Base-by-base conservation (phyloP, 2,888 invertebrate species). In the Drosophila helvetica region DNA sequence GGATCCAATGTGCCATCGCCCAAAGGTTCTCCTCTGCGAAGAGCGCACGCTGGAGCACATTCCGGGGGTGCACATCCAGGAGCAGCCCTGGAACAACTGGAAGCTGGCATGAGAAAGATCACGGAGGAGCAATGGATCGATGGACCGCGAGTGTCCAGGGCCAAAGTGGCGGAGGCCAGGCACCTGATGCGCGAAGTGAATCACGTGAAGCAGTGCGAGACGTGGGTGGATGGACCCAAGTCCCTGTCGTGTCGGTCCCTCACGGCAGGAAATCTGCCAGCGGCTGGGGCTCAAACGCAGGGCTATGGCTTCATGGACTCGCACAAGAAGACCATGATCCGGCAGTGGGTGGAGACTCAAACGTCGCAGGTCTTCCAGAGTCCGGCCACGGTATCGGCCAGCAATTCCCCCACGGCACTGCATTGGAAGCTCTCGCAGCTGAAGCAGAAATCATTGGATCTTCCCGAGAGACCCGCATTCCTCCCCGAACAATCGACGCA, bases 51-150 rank as follows among this genome's bases (percentile, higher is more conserved):
- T 18, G 73, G 82, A 7, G 75, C 15, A 2, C 66, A 66, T 50
- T 85, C 81, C 18, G 73, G 82, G 4, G 73, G 82, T 5, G 75
- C 15, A 38, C 66, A 66, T 50, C 78, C 89, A 86, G 79, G 84
- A 1, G 74, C 67, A 1, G 89, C 87, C 0, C 62, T 78, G 5
- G 89, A 86, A 6, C 88, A 88, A 53, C 60, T 84, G 33, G 90
- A 89, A 75, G 92, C 93, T 0, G 92, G 92, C 17, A 88, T 91
- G 86, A 86, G 92, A 5, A 90, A 92, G 76, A 91, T 93, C 19
- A 96, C 96, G 79, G 97, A 98, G 89, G 98, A 98, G 89, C 97
- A 98, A 90, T 99, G 98, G 98, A 97, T 98, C 73, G 98, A 99
- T 92, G 98, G 98, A 0, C 98, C 98, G 0, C 94, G 97, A 89